A percentile compares a stretch with the other conserved stretches of the same genome.
phyloP scores from a whole-genome alignment of 1,140 invertebrate genomes.

The Diuraphis noxia region DNA sequence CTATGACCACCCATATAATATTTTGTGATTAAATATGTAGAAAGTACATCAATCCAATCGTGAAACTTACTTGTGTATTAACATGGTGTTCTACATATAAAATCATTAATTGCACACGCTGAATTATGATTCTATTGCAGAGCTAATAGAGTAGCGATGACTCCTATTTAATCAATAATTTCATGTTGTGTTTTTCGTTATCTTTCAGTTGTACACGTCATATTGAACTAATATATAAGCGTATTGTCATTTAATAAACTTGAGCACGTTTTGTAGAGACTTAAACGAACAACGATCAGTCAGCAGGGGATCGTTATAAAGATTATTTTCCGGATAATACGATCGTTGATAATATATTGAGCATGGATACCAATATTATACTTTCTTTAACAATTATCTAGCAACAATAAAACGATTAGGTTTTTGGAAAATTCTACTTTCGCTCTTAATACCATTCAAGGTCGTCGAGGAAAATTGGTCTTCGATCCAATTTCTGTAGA shows the following conservation, averaged over 20 bases:
- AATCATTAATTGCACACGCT: neutral
- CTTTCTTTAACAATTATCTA: neutral
- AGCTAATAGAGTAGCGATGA: neutral
- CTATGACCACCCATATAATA: neutral
- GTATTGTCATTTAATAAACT: neutral
- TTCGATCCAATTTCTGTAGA: neutral
- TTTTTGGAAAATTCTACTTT: conserved; percentile 15
- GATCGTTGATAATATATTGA: neutral
- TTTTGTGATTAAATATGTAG: neutral
- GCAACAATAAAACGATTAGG: neutral
- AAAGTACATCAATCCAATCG: neutral
- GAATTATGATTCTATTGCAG: neutral
- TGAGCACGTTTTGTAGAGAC: neutral
- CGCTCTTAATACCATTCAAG: conserved; percentile 32
- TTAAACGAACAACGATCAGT: neutral
- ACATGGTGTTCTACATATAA: neutral
- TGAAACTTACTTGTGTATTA: neutral
- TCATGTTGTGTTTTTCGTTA: neutral
- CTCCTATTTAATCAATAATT: neutral
- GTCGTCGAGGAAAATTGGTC: neutral
- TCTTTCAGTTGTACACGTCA: neutral
- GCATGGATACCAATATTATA: neutral
- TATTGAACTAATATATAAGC: neutral
- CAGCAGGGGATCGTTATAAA: neutral
- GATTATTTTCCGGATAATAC: neutral